These are phyloP conservation scores for Nemurella pictetii DNA, from an alignment of 2,888 invertebrate species.

Conservation along the genomic window DNA sequence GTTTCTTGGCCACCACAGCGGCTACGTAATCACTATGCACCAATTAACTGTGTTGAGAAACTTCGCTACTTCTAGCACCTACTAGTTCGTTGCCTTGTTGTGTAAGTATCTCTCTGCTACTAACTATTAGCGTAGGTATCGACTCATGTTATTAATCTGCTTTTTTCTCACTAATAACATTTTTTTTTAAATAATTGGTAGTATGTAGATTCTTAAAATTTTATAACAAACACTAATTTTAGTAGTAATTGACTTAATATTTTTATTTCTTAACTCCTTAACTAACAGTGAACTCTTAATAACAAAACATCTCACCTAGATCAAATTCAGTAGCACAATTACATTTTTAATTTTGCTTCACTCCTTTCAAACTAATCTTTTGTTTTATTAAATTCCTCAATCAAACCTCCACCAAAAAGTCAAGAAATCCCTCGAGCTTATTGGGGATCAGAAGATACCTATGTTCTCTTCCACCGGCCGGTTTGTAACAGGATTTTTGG, in stretches of 20 bases:
- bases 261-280: neutral
- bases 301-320: neutral
- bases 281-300: neutral
- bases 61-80: neutral
- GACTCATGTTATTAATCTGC: neutral
- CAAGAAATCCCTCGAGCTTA: neutral
- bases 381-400: neutral
- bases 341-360: neutral
- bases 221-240: neutral
- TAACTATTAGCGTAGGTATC: neutral
- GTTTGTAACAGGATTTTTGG: conserved; percentile 22
- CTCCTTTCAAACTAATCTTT: neutral
- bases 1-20: neutral
- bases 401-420: neutral
- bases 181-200: neutral
- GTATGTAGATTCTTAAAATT: neutral
- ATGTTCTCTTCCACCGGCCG: too few relatives aligned
- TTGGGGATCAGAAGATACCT: conserved; percentile 1
- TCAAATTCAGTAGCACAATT: neutral
- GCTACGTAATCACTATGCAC: neutral
- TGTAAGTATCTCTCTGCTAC: neutral
- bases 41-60: neutral
- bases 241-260: neutral
- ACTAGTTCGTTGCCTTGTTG: neutral
- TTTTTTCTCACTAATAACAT: neutral